Base-by-base conservation (phyloP, 1,140 invertebrate genomes). In the Scaptomyza montana region DNA sequence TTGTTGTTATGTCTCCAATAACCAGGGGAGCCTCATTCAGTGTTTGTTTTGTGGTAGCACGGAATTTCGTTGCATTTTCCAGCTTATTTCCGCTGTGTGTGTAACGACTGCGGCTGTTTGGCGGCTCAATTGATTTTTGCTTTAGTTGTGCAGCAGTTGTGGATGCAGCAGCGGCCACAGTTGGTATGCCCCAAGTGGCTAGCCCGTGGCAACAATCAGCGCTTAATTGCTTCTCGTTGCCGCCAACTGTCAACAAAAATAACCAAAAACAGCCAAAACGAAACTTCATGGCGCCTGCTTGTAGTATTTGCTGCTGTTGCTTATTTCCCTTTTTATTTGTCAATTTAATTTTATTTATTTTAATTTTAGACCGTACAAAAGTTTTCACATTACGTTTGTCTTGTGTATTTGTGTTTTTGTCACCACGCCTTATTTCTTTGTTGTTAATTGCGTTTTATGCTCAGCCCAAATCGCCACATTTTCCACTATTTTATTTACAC, bases 181-280 rank as follows among this genome's bases (percentile, higher is more conserved):
- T 25, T 45, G 69, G 67, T 19, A 74, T 49, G 39, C 56, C 74
- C 68, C 65, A 70, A 60, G 60, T 30, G 61, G 39, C 39, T 30
- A 30, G 67, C 51, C 71, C 64, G 53, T 30, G 21, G 64, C 71
- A 66, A 65, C 78, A 59, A 78, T 80, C 71, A 72, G 55, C 60
- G 76, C 73, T 68, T 77, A 91, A 89, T 77, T 80, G 81, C 72
- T 78, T 64, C 67, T 75, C 79, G 69, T 74, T 68, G 73, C 74
- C 76, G 54, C 84, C 75, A 84, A 91, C 76, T 81, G 89, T 90
- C 89, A 91, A 53, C 75, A 86, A 66, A 84, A 91, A 79, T 66
- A 91, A 72, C 85, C 90, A 89, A 81, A 91, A 82, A 64, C 77
- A 53, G 66, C 78, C 79, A 73, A 81, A 86, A 59, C 70, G 62